Percentiles rank a stretch among this genome's conserved stretches.
Conservation (phyloP, 1,140 invertebrate species). For the Metaphire vulgaris region DNA sequence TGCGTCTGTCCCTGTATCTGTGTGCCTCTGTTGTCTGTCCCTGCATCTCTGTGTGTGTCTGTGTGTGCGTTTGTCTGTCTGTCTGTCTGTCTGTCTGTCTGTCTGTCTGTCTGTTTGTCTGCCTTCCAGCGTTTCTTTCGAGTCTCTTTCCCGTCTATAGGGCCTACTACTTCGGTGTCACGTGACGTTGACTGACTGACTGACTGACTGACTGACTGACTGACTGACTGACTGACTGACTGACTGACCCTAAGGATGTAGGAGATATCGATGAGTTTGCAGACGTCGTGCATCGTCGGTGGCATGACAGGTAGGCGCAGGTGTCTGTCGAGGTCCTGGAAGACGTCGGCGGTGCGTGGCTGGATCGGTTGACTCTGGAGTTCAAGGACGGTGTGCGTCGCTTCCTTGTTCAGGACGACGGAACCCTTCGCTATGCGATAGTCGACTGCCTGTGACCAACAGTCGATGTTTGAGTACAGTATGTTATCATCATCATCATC, state of each 20-base stretch:
- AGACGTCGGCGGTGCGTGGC: constrained; percentile 56
- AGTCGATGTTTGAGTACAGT: too few relatives aligned
- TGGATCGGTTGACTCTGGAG: constrained; percentile 62
- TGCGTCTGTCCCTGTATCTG: too few relatives aligned
- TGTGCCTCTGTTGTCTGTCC: too few relatives aligned
- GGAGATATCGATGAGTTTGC: constrained; percentile 70
- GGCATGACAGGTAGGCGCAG: constrained; percentile 68
- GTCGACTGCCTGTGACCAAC: constrained; percentile 63
- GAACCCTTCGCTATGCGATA: constrained; percentile 73
- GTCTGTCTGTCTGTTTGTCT: too few relatives aligned
- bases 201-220: neutral
- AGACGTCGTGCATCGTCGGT: constrained; percentile 67
- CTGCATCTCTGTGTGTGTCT: too few relatives aligned
- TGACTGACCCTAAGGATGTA: constrained; percentile 67
- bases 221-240: neutral
- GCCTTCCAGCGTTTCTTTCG: too few relatives aligned
- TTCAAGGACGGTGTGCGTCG: constrained; percentile 66
- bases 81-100: too few relatives aligned
- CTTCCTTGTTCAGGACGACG: constrained; percentile 66
- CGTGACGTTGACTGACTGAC: neutral
- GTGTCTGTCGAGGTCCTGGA: constrained; percentile 49
- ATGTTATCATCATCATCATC: too few relatives aligned
- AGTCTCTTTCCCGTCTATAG: too few relatives aligned
- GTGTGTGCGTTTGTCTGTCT: too few relatives aligned
- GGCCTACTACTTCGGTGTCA: too few relatives aligned